Conservation (phyloP, 2,797 vertebrate genomes). For the Sebastes oblongus region DNA sequence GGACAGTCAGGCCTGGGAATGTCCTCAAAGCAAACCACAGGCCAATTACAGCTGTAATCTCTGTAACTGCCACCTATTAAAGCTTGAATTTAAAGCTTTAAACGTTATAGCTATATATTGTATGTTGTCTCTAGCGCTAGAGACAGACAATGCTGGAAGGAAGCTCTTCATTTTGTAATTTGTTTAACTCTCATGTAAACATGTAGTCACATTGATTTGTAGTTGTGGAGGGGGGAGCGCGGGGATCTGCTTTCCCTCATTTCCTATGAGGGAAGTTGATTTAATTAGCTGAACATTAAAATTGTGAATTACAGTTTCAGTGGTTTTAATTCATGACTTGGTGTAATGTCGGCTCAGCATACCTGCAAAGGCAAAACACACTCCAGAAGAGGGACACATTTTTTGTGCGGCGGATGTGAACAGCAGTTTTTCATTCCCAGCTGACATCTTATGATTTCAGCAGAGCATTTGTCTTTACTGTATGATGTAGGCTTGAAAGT, state of each 20-base stretch:
- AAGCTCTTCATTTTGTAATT: slow-evolving; percentile 20
- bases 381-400: not conserved
- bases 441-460: not conserved
- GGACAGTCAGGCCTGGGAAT: slow-evolving; percentile 60
- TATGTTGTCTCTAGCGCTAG: slow-evolving; percentile 1
- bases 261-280: not conserved
- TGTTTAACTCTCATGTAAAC: slow-evolving; percentile 22
- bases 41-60: slow-evolving; percentile 53
- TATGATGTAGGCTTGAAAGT: not conserved
- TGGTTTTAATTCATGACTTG: not conserved
- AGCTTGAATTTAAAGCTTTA: slow-evolving; percentile 8
- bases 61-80: slow-evolving; percentile 50
- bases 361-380: not conserved
- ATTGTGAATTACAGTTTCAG: not conserved
- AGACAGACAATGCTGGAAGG: slow-evolving; percentile 16
- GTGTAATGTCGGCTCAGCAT: not conserved
- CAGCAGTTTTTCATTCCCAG: not conserved
- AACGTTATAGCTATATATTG: not conserved
- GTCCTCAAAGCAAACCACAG: slow-evolving; percentile 61
- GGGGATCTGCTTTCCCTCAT: not conserved
- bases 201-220: slow-evolving; percentile 31
- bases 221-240: not conserved
- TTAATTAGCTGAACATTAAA: not conserved
- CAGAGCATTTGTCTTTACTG: not conserved
- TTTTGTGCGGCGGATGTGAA: not conserved